Evolutionary conservation across 2,888 invertebrate genomes (phyloP).

Genomic region (Drosophila colorata): DNA sequence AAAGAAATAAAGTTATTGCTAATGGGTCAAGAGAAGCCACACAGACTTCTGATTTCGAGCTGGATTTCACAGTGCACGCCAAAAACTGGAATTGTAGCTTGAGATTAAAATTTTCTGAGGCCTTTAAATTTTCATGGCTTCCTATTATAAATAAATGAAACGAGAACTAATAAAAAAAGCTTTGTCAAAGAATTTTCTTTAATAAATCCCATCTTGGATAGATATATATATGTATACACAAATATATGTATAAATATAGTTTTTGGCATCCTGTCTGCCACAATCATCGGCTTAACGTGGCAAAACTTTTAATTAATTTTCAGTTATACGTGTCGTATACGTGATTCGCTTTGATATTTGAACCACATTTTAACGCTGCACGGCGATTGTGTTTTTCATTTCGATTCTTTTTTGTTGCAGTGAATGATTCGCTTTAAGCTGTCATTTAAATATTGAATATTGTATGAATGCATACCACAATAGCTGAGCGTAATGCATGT

Average conservation of each 20-base stretch:
- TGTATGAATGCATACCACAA: constrained; percentile 22
- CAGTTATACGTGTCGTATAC: constrained; percentile 11
- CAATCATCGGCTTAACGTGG: constrained; percentile 9
- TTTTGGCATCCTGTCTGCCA: not conserved
- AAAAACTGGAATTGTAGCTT: not conserved
- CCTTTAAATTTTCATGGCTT: no score
- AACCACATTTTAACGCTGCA: not conserved
- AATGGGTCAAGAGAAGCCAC: constrained; percentile 28
- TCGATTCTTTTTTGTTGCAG: constrained; percentile 7
- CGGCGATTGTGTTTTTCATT: constrained; percentile 1
- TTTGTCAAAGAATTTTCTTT: not conserved
- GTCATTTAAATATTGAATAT: constrained; percentile 20
- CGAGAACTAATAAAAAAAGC: no score
- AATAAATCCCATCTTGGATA: no score
- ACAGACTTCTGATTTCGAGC: not conserved
- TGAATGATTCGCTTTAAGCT: constrained; percentile 19
- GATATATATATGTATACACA: not conserved
- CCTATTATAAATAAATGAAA: no score
- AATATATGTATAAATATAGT: not conserved
- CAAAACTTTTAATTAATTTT: constrained; percentile 40
- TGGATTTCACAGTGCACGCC: not conserved
- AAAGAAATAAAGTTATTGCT: constrained; percentile 18
- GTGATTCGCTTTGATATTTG: constrained; percentile 28
- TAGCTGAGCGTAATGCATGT: constrained; percentile 14
- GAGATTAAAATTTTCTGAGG: not conserved